Conservation (phyloP, 2,113 vertebrate genomes). For the mouse (Mus musculus) region GRCm39 chr16:5732501-5733000, state of each 20-base stretch:
- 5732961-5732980: not conserved
- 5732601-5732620: conserved; percentile 63
- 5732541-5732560: conserved; percentile 71
- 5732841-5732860: no score
- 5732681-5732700: not conserved
- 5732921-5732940: not conserved
- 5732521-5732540: conserved; percentile 58
- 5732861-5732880: not conserved
- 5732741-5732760: not conserved
- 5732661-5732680: conserved; percentile 25
- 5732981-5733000: not conserved
- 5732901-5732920: not conserved
- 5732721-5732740: no score
- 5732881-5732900: no score
- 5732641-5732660: conserved; percentile 44
- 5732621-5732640: conserved; percentile 64
- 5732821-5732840: not conserved
- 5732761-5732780: not conserved
- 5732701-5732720: not conserved
- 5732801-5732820: not conserved
- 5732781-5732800: not conserved
- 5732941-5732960: not conserved
- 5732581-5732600: conserved; percentile 66
- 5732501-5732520: conserved; percentile 70
- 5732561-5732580: conserved; percentile 73